Conservation (phyloP, 2,113 vertebrate genomes). For the Naja naja region DNA sequence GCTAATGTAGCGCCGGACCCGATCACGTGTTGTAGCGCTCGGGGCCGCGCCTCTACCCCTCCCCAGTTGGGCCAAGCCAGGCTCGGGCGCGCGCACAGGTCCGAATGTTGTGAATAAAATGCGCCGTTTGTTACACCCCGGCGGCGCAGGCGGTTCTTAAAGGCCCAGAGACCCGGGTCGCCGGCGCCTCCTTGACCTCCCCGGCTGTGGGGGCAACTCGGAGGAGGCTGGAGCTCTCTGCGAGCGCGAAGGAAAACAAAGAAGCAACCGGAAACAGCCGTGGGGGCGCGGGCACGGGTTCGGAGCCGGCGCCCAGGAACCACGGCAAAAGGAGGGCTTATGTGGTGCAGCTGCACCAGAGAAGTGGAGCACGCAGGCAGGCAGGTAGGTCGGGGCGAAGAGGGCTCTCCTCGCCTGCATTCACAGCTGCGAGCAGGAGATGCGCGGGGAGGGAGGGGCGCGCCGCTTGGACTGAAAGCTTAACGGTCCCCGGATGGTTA, state of each 20-base stretch:
- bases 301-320: background rate
- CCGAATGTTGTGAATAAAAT: slow-evolving; percentile 72
- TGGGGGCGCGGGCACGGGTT: slow-evolving; percentile 14
- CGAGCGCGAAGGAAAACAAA: slow-evolving; percentile 14
- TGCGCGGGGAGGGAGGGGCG: background rate
- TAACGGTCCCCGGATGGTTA: too few species aligned
- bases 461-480: background rate
- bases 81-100: slow-evolving; percentile 65
- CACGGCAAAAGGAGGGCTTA: background rate
- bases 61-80: background rate
- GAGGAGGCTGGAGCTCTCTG: background rate
- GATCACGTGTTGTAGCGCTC: background rate
- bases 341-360: background rate
- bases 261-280: slow-evolving; percentile 20
- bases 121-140: slow-evolving; percentile 57
- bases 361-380: background rate
- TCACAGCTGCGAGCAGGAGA: background rate
- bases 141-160: slow-evolving; percentile 61
- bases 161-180: slow-evolving; percentile 55
- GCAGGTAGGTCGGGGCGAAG: background rate
- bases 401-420: background rate
- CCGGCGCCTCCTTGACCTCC: slow-evolving; percentile 15
- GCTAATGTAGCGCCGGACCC: background rate
- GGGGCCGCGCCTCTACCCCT: background rate
- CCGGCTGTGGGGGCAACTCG: background rate